Evolutionary conservation across 2,888 invertebrate species (phyloP).

Genomic region (Leptogaster cylindrica): DNA sequence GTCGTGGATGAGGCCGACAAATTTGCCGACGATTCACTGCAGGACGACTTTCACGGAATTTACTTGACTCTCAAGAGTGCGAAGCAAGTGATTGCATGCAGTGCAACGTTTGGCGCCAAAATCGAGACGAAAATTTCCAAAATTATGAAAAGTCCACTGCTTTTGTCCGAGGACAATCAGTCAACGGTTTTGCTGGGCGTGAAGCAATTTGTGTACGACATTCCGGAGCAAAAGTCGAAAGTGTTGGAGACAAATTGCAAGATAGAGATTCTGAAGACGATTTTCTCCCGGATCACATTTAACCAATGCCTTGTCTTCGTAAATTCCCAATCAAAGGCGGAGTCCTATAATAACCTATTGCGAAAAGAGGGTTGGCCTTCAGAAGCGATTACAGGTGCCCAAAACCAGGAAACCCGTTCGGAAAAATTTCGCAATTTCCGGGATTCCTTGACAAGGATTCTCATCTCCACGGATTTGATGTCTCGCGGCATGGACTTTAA

Average conservation of each 20-base stretch:
- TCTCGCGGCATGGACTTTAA: slow-evolving; percentile 94
- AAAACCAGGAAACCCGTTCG: slow-evolving; percentile 79
- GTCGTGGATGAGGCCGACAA: slow-evolving; percentile 98
- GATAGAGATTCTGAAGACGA: slow-evolving; percentile 68
- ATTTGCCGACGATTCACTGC: slow-evolving; percentile 80
- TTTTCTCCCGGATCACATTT: slow-evolving; percentile 77
- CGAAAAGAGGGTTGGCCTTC: slow-evolving; percentile 78
- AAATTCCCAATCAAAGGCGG: slow-evolving; percentile 84
- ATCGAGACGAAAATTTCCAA: slow-evolving; percentile 73
- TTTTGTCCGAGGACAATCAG: slow-evolving; percentile 74
- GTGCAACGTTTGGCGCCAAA: slow-evolving; percentile 88
- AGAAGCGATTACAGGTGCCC: slow-evolving; percentile 77
- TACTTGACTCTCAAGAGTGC: slow-evolving; percentile 73
- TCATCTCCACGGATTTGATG: slow-evolving; percentile 89
- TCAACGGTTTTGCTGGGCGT: slow-evolving; percentile 79
- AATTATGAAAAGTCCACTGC: slow-evolving; percentile 80
- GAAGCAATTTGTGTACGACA: slow-evolving; percentile 74
- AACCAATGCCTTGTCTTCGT: slow-evolving; percentile 93
- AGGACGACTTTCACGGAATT: slow-evolving; percentile 78
- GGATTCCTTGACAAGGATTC: slow-evolving; percentile 79
- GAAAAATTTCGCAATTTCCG: slow-evolving; percentile 79
- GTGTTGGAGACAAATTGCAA: slow-evolving; percentile 73
- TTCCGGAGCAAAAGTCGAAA: slow-evolving; percentile 69
- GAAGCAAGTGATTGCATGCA: slow-evolving; percentile 90
- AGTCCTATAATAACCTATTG: slow-evolving; percentile 76